A percentile compares a stretch with the other conserved stretches of the same genome.
These are phyloP conservation scores for Drosophila ochracea DNA, from an alignment of 2,888 invertebrate species.

Conservation along the genomic window DNA sequence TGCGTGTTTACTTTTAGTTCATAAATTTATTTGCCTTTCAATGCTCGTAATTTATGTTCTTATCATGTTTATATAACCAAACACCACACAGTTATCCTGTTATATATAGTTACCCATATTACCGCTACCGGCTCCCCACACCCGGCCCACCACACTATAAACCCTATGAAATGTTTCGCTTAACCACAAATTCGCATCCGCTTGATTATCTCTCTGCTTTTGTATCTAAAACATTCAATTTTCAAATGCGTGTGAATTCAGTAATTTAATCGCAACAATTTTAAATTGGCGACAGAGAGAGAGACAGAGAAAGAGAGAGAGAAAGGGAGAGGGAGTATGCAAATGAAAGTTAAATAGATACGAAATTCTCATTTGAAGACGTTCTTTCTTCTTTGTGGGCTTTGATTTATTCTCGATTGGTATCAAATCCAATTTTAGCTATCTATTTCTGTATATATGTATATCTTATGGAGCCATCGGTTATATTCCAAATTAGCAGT, in stretches of 20 bases:
- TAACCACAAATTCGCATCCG: conserved; percentile 24
- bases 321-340: neutral
- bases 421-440: neutral
- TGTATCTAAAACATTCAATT: conserved; percentile 11
- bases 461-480: too few relatives aligned
- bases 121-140: neutral
- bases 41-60: conserved; percentile 54
- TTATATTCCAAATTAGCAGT: too few relatives aligned
- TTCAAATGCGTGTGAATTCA: conserved; percentile 22
- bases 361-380: neutral
- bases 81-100: neutral
- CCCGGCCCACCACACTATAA: neutral
- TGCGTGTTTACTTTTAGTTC: conserved; percentile 50
- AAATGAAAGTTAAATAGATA: neutral
- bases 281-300: neutral
- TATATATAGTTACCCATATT: neutral
- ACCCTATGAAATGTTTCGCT: neutral
- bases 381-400: neutral
- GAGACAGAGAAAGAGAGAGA: too few relatives aligned
- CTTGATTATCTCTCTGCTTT: conserved; percentile 30
- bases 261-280: conserved; percentile 20
- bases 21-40: conserved; percentile 49
- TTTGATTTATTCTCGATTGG: neutral
- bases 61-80: conserved; percentile 33
- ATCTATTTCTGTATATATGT: neutral